Conservation (phyloP, 2,888 invertebrate genomes). For the Macroteleia sp. region DNA sequence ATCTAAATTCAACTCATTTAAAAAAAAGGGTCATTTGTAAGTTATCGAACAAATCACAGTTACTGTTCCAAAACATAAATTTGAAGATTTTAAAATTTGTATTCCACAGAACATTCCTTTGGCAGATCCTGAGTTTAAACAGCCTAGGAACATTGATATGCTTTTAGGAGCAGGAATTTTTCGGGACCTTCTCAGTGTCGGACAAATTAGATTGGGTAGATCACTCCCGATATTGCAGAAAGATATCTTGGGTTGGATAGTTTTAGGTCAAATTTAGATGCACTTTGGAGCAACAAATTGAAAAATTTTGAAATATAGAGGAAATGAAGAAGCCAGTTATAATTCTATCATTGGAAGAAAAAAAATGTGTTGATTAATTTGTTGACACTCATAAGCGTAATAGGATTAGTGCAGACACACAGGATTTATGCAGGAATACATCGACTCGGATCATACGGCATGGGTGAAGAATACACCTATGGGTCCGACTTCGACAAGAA, state of each 20-base stretch:
- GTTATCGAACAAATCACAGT: too few species aligned
- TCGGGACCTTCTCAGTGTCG: background rate
- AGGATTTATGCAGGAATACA: background rate
- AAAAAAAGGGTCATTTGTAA: too few species aligned
- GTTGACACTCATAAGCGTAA: background rate
- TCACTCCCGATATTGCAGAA: conserved; percentile 45
- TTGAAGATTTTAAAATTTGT: too few species aligned
- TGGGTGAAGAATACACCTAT: background rate
- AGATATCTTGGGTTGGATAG: conserved; percentile 19
- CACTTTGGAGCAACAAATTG: background rate
- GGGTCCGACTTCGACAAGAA: background rate
- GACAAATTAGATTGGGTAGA: conserved; percentile 4
- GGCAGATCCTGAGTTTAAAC: background rate
- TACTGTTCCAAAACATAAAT: too few species aligned
- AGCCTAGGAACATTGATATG: background rate
- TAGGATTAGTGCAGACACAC: background rate
- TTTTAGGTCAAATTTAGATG: background rate
- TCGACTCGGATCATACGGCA: background rate
- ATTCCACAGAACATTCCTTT: too few species aligned
- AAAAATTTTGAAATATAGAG: background rate
- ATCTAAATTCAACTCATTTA: too few species aligned
- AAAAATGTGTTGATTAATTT: background rate
- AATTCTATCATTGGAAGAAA: background rate
- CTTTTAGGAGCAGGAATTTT: background rate
- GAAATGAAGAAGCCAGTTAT: background rate